Conservation (phyloP, 2,888 invertebrate genomes). For the Suillia variegata region DNA sequence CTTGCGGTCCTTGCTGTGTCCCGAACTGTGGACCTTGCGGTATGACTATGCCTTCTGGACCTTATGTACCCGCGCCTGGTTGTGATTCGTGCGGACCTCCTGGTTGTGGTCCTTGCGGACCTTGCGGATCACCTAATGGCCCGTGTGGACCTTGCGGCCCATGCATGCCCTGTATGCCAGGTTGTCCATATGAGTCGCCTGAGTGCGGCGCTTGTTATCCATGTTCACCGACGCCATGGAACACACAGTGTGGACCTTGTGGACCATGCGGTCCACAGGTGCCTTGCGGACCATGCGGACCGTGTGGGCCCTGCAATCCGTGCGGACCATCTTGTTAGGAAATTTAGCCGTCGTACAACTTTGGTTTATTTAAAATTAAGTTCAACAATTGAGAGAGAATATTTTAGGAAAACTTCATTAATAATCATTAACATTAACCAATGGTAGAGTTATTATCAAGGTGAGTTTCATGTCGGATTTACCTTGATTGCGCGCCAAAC, state of each 20-base stretch:
- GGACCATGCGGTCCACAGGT: conserved; percentile 37
- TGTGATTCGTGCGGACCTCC: conserved; percentile 30
- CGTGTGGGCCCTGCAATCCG: conserved; percentile 30
- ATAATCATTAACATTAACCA: not conserved
- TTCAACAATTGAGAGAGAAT: not conserved
- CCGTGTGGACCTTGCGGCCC: conserved; percentile 33
- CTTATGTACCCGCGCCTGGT: conserved; percentile 26
- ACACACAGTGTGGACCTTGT: conserved; percentile 39
- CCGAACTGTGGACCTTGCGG: conserved; percentile 35
- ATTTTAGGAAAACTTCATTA: too few relatives aligned
- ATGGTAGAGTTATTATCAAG: conserved; percentile 32
- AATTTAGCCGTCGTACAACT: not conserved
- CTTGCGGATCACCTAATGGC: conserved; percentile 30
- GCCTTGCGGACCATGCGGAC: conserved; percentile 42
- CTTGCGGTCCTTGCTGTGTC: conserved; percentile 31
- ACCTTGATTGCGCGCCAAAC: conserved; percentile 44
- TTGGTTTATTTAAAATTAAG: not conserved
- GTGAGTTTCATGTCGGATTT: conserved; percentile 44
- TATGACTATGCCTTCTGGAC: conserved; percentile 27
- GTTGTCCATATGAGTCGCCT: conserved; percentile 34
- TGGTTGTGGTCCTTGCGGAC: conserved; percentile 32
- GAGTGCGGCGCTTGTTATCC: conserved; percentile 44
- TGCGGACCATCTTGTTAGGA: conserved; percentile 28
- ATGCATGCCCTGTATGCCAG: conserved; percentile 31
- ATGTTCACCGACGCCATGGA: conserved; percentile 33